Evolutionary conservation across 1,140 invertebrate species (phyloP), one percentile per base, ranked within the genome.

Genomic region (Odontomachus brunneus): DNA sequence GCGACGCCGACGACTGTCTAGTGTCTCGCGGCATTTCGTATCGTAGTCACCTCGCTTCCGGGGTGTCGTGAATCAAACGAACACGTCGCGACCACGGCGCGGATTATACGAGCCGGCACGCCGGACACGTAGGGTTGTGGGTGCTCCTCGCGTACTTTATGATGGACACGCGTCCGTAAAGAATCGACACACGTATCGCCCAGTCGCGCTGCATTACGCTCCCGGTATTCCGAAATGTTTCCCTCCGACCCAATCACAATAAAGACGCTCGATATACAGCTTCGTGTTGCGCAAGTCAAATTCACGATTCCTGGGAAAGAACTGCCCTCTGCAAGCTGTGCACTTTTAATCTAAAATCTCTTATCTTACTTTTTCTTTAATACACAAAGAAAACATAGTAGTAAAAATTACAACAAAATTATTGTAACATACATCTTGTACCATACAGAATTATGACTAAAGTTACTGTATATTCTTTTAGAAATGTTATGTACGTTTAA

Each of bases 31-130:
- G 83, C 49, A 66, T 89, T 84, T 88, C 83, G 83, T 89, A 83
- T 89, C 85, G 73, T 62, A 74, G 67, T 67, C 85, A 81, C 57
- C 75, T 53, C 65, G 66, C 88, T 89, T 89, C 88, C 88, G 88
- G 87, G 72, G 55, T 87, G 73, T 86, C 85, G 87, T 89, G 88
- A 87, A 89, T 89, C 88, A 89, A 87, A 69, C 85, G 59, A 82
- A 83, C 76, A 83, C 78, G 71, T 87, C 85, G 75, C 63, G 73
- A 65, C 62, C 17, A 48, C 22, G 48, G 73, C 73, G 29, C 29
- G 29, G 80, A 85, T 76, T 87, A 65, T 87, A 85, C 78, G 84
- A 81, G 12, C 67, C 80, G 63, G 48, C 82, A 48, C 63, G 24
- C 48, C 49, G 66, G 75, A 84, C 59, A 71, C 69, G 85, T 87